Conservation (phyloP, 2,113 vertebrate species). For the Phaethon lepturus region DNA sequence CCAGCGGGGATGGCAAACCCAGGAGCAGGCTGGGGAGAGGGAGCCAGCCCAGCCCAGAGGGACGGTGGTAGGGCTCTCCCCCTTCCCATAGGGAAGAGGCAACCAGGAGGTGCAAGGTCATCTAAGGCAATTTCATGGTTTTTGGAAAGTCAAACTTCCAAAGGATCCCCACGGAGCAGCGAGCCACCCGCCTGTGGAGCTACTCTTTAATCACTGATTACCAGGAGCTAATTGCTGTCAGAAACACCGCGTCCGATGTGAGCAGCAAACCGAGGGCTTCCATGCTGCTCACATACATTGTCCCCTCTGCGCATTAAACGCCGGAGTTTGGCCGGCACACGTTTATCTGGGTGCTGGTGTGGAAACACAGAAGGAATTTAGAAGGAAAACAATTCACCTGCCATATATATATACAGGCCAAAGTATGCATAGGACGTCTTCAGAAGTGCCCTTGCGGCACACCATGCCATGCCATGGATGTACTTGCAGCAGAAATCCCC, state of each 20-base stretch:
- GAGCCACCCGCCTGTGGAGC: background rate
- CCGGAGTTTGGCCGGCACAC: fast-evolving
- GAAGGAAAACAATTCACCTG: background rate
- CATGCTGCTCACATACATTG: background rate
- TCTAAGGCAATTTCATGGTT: background rate
- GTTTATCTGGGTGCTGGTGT: background rate
- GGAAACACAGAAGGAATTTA: background rate
- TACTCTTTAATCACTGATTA: background rate
- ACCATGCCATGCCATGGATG: background rate
- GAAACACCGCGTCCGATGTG: fast-evolving
- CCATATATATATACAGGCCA: background rate
- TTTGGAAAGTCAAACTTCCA: background rate
- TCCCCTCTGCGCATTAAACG: background rate
- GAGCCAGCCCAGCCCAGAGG: background rate
- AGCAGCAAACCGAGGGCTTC: background rate
- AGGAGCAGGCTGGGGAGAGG: background rate
- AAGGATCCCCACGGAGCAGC: background rate
- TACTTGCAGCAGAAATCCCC: background rate
- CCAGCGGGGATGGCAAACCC: background rate
- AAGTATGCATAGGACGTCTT: background rate
- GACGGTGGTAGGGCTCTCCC: background rate
- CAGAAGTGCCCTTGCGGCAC: background rate
- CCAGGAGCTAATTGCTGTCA: background rate
- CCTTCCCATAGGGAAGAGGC: background rate
- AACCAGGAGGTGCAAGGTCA: background rate